Conservation (phyloP, 1,140 invertebrate genomes). For the Leptonema lineaticorne region DNA sequence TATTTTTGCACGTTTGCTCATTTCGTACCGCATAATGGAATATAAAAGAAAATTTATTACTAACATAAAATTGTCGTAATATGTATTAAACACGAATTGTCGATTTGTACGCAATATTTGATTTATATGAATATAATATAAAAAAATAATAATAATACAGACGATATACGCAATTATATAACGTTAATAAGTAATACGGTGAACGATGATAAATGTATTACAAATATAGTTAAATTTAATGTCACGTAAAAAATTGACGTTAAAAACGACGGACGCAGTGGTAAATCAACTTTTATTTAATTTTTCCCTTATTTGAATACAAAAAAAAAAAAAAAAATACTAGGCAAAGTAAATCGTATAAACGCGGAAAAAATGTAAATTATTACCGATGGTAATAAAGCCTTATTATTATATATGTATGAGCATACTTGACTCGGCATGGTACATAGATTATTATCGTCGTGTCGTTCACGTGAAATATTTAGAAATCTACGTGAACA, state of each 20-base stretch:
- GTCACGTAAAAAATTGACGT: neutral
- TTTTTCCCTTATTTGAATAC: neutral
- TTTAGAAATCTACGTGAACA: too few relatives aligned
- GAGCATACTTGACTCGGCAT: conserved; percentile 5
- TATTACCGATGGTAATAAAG: neutral
- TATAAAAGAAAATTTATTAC: conserved; percentile 12
- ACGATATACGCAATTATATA: neutral
- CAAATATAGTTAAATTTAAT: too few relatives aligned
- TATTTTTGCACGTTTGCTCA: neutral
- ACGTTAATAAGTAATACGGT: too few relatives aligned
- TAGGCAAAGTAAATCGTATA: neutral
- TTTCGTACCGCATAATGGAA: neutral
- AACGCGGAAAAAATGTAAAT: neutral
- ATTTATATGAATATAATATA: too few relatives aligned
- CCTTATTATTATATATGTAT: neutral
- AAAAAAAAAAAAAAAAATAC: neutral
- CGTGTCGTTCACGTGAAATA: too few relatives aligned
- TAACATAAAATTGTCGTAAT: conserved; percentile 1
- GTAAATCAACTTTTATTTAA: too few relatives aligned
- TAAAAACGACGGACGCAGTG: too few relatives aligned
- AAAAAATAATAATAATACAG: too few relatives aligned
- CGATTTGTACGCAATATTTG: too few relatives aligned
- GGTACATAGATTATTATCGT: too few relatives aligned
- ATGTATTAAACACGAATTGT: neutral
- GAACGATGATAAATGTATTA: neutral